Conservation (phyloP, 1,140 invertebrate genomes). For the Lepidostoma basale region DNA sequence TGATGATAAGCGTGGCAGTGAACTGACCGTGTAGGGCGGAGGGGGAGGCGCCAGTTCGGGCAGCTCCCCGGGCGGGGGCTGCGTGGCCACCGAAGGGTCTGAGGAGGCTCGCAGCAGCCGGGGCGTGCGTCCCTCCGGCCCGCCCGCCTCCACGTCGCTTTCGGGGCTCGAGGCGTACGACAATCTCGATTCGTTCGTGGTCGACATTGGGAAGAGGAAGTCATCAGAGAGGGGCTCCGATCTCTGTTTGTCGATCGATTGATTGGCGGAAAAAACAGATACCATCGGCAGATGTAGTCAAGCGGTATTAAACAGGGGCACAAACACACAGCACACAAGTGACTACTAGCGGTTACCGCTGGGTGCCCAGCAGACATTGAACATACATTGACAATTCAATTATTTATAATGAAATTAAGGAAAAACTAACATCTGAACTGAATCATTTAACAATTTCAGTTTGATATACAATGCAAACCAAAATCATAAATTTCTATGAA, state of each 20-base stretch:
- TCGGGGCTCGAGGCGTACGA: slow-evolving; percentile 96
- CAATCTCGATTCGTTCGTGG: slow-evolving; percentile 72
- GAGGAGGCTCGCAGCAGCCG: slow-evolving; percentile 83
- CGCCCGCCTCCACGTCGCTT: slow-evolving; percentile 88
- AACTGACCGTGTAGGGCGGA: slow-evolving; percentile 76
- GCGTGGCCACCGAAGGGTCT: slow-evolving; percentile 76
- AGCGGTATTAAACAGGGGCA: slow-evolving; percentile 30
- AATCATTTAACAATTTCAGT: no score
- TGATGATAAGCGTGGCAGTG: slow-evolving; percentile 26
- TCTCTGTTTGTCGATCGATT: slow-evolving; percentile 48
- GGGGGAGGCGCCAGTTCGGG: slow-evolving; percentile 61
- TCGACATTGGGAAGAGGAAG: slow-evolving; percentile 98
- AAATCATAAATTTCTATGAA: no score
- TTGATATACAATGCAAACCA: no score
- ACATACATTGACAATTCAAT: neutral
- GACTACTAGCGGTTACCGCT: neutral
- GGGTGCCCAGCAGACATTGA: neutral
- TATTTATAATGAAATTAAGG: neutral
- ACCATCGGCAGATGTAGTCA: slow-evolving; percentile 31
- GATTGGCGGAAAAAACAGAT: slow-evolving; percentile 21
- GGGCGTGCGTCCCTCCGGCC: slow-evolving; percentile 63
- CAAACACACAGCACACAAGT: neutral
- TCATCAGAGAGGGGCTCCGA: slow-evolving; percentile 89
- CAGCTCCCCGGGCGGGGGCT: slow-evolving; percentile 67
- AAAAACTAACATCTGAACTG: neutral